Evolutionary conservation across 2,888 invertebrate genomes (phyloP).

Genomic region (Tinea pellionella): DNA sequence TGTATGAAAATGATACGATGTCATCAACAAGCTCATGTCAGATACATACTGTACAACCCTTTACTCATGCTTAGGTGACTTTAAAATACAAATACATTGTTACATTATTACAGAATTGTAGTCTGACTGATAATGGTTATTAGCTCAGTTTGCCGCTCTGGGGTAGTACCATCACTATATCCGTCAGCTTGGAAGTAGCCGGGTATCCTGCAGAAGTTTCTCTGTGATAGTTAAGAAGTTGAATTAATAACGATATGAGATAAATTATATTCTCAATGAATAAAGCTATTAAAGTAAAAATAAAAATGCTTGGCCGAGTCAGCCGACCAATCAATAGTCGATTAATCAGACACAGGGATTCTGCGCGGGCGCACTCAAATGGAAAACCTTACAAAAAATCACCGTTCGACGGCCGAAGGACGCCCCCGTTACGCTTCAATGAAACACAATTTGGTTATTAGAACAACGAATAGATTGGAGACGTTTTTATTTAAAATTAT

Average conservation of each 20-base stretch:
- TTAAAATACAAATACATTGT: not conserved
- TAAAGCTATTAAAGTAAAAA: too few relatives aligned
- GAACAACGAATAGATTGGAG: constrained; percentile 29
- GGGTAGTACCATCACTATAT: too few relatives aligned
- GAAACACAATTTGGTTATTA: constrained; percentile 36
- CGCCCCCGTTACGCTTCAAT: constrained; percentile 39
- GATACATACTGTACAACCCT: not conserved
- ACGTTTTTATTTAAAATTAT: constrained; percentile 14
- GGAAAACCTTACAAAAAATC: constrained; percentile 68
- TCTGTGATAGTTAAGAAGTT: too few relatives aligned
- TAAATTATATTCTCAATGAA: not conserved
- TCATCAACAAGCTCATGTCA: not conserved
- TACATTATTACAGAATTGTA: too few relatives aligned
- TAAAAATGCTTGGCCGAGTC: too few relatives aligned
- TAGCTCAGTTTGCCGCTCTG: too few relatives aligned
- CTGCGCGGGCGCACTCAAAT: constrained; percentile 53
- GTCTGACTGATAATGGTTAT: too few relatives aligned
- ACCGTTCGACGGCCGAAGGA: constrained; percentile 28
- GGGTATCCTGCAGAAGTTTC: too few relatives aligned
- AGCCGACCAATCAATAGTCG: constrained; percentile 56
- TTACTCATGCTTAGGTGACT: not conserved
- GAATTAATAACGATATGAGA: too few relatives aligned
- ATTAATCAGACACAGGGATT: constrained; percentile 60
- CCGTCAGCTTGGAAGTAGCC: too few relatives aligned
- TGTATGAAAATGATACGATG: not conserved